A percentile compares a stretch with the other conserved stretches of the same genome.
These are phyloP conservation scores for Falco punctatus DNA, from an alignment of 2,113 vertebrate species.

Conservation along the genomic window DNA sequence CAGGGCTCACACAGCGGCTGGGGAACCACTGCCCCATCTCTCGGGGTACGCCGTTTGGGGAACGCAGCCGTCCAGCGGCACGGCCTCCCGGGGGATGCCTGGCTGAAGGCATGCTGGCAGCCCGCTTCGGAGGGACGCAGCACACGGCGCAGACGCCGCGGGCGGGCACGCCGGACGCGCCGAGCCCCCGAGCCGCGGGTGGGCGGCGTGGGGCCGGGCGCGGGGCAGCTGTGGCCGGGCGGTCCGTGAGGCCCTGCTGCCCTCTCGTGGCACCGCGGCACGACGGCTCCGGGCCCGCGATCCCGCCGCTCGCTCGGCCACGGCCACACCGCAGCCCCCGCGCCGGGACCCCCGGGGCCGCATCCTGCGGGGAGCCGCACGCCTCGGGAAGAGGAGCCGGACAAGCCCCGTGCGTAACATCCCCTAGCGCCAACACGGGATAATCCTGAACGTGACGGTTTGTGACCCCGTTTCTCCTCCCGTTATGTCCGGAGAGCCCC, in stretches of 20 bases:
- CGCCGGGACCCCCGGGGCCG: rapidly evolving
- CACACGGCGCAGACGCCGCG: rapidly evolving
- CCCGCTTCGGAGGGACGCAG: rapidly evolving
- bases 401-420: rapidly evolving
- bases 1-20: rapidly evolving
- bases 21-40: rapidly evolving
- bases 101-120: rapidly evolving
- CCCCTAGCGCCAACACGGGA: rapidly evolving
- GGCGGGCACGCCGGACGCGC: not conserved
- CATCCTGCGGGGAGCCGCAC: not conserved
- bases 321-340: not conserved
- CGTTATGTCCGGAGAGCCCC: rapidly evolving
- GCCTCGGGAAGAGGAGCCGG: rapidly evolving
- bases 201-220: not conserved
- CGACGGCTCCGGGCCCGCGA: constrained; percentile 15
- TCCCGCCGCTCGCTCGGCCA: rapidly evolving
- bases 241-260: constrained; percentile 70
- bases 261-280: constrained; percentile 67
- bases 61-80: rapidly evolving
- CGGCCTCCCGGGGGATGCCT: rapidly evolving
- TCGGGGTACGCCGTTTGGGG: rapidly evolving
- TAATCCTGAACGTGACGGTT: rapidly evolving
- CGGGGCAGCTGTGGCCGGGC: not conserved
- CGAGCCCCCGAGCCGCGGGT: not conserved
- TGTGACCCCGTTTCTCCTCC: not conserved